Evolutionary conservation across 2,888 invertebrate species (phyloP).

Genomic region (Chydorus sphaericus): DNA sequence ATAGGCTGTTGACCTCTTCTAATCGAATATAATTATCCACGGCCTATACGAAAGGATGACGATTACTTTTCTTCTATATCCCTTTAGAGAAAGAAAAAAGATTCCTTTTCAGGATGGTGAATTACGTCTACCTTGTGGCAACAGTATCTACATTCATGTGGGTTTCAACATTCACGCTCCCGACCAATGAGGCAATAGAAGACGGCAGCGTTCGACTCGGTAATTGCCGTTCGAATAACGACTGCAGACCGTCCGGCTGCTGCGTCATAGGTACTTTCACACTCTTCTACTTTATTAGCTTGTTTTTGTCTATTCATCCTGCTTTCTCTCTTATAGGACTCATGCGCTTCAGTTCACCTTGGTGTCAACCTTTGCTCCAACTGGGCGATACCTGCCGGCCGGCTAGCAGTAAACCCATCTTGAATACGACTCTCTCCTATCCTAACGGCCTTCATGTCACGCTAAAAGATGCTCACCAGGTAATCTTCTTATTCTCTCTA

Average conservation of each 20-base stretch:
- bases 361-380: conserved; percentile 9
- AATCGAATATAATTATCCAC: no score
- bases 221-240: conserved; percentile 3
- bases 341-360: conserved; percentile 6
- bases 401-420: neutral
- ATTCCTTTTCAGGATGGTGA: no score
- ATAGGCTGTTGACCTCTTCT: no score
- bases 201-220: neutral
- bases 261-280: conserved; percentile 11
- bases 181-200: neutral
- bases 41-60: no score
- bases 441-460: conserved; percentile 8
- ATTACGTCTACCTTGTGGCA: no score
- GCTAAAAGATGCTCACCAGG: conserved; percentile 3
- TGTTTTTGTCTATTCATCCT: no score
- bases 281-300: neutral
- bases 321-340: neutral
- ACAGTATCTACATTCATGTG: no score
- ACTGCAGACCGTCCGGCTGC: conserved; percentile 5
- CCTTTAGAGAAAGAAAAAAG: no score
- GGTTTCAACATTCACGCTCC: neutral
- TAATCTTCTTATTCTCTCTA: neutral
- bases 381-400: conserved; percentile 10
- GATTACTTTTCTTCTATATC: no score
- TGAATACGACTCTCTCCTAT: conserved; percentile 8